Conservation (phyloP, 2,888 invertebrate species). For the Liopterus haemorrhoidalis region DNA sequence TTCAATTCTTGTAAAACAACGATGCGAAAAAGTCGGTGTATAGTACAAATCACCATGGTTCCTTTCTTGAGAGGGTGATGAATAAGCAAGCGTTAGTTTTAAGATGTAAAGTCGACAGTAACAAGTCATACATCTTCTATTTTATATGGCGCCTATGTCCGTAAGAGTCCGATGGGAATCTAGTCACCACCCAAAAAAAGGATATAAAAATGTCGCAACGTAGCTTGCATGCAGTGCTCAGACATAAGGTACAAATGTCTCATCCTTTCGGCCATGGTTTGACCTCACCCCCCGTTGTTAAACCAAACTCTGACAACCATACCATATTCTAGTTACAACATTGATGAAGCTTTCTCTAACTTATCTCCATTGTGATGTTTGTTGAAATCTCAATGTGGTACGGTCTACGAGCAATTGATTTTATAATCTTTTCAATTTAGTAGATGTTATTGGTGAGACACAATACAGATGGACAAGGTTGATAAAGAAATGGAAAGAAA, state of each 20-base stretch:
- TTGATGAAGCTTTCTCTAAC: conserved; percentile 8
- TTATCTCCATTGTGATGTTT: neutral
- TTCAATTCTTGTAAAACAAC: no score
- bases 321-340: conserved; percentile 16
- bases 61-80: conserved; percentile 23
- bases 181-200: conserved; percentile 12
- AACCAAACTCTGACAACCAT: conserved; percentile 11
- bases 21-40: no score
- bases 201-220: neutral
- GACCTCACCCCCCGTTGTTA: conserved; percentile 36
- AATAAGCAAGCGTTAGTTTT: conserved; percentile 21
- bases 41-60: no score
- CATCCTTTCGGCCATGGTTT: conserved; percentile 18
- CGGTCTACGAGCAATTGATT: conserved; percentile 43
- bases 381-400: conserved; percentile 41
- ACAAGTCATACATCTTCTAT: conserved; percentile 23
- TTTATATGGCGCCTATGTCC: conserved; percentile 22
- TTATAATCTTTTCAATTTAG: conserved; percentile 49
- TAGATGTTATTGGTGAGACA: conserved; percentile 47
- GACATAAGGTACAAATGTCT: conserved; percentile 18
- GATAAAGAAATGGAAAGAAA: conserved; percentile 34
- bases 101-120: conserved; percentile 21
- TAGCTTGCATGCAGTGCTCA: neutral
- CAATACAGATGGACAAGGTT: conserved; percentile 46
- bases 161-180: conserved; percentile 13